Conservation (phyloP, 2,888 invertebrate genomes). For the Lycaena phlaeas region DNA sequence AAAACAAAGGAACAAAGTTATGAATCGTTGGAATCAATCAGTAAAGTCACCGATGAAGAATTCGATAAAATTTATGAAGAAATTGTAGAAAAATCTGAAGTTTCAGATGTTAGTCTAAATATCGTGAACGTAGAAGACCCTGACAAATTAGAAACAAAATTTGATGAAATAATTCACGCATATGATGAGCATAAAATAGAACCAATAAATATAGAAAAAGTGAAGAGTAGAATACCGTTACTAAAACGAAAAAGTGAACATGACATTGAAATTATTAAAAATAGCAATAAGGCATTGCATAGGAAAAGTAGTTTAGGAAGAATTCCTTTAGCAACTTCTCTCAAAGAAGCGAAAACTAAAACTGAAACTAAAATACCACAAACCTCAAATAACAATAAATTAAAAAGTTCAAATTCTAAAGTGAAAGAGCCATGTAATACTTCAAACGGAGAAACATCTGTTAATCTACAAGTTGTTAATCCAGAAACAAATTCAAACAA, state of each 20-base stretch:
- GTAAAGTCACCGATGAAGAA: constrained; percentile 36
- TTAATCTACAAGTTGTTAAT: neutral
- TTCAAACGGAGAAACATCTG: neutral
- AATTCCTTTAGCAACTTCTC: constrained; percentile 8
- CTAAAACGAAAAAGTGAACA: constrained; percentile 40
- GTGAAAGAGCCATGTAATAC: neutral
- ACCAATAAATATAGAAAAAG: constrained; percentile 28
- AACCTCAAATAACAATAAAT: neutral
- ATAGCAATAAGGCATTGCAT: constrained; percentile 4
- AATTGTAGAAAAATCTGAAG: constrained; percentile 28
- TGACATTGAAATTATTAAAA: constrained; percentile 26
- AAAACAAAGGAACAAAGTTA: neutral
- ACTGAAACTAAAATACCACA: constrained; percentile 10
- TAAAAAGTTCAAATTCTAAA: neutral
- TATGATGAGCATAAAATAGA: constrained; percentile 41
- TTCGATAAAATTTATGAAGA: constrained; percentile 57
- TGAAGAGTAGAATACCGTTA: constrained; percentile 45
- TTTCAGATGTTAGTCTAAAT: constrained; percentile 9
- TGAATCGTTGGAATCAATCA: neutral
- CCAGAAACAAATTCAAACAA: neutral
- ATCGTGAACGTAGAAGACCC: constrained; percentile 34
- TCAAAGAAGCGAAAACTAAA: constrained; percentile 20
- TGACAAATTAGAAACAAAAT: constrained; percentile 42
- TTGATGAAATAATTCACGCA: constrained; percentile 55
- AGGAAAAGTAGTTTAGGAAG: constrained; percentile 6